A percentile compares a stretch with the other conserved stretches of the same genome.
Evolutionary conservation across 2,888 invertebrate genomes (phyloP).

Genomic region (Noctua comes): DNA sequence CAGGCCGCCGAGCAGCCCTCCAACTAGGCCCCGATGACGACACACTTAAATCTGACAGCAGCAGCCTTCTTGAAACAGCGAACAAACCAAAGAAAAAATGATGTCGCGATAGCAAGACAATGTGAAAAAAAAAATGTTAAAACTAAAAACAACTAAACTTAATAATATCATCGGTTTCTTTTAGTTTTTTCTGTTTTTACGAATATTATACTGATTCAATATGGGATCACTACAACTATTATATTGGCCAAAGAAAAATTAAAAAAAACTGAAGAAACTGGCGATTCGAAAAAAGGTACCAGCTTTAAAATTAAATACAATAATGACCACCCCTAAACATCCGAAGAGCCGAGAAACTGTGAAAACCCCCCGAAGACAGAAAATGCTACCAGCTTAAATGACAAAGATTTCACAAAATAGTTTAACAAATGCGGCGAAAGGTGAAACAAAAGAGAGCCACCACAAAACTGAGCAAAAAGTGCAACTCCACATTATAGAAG

Average conservation of each 20-base stretch:
- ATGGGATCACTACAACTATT: background rate
- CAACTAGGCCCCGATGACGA: background rate
- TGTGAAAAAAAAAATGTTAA: too few relatives aligned
- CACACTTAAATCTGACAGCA: background rate
- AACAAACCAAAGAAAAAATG: background rate
- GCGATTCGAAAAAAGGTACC: background rate
- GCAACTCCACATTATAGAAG: background rate
- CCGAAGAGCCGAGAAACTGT: background rate
- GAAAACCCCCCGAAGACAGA: background rate
- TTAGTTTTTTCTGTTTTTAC: too few relatives aligned
- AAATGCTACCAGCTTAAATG: background rate
- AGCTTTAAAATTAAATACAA: background rate
- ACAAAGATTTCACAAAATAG: background rate
- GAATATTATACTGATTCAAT: too few relatives aligned
- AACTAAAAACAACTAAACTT: too few relatives aligned
- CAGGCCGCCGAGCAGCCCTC: constrained; percentile 41
- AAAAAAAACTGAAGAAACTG: background rate
- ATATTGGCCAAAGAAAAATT: background rate
- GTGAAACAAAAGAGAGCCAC: too few relatives aligned
- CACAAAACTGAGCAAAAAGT: background rate
- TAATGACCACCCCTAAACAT: background rate
- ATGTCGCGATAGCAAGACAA: background rate
- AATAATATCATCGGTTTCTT: too few relatives aligned
- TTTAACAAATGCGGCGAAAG: background rate
- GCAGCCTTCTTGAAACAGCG: too few relatives aligned